Percentiles rank a stretch among this genome's conserved stretches.
Conservation (phyloP, 1,140 invertebrate species). For the Trichonephila clavata region DNA sequence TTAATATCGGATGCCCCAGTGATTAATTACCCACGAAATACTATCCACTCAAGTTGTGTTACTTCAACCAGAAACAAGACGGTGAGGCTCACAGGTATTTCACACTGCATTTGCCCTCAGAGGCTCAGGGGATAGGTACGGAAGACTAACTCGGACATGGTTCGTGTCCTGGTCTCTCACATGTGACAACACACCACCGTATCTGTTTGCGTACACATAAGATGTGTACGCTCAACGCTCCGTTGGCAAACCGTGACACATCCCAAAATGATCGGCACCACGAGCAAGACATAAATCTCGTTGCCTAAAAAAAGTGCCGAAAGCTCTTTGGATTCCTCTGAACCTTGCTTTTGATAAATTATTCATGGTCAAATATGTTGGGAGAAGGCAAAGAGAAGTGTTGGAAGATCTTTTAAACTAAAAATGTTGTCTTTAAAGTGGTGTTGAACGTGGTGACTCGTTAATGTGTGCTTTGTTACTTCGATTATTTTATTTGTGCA, state of each 20-base stretch:
- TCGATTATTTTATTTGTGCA: too few relatives aligned
- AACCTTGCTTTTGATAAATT: constrained; percentile 10
- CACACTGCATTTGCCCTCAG: background rate
- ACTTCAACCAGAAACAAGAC: background rate
- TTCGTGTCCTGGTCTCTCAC: background rate
- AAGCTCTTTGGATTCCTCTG: background rate
- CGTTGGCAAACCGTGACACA: background rate
- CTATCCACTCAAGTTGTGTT: background rate
- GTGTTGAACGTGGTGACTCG: too few relatives aligned
- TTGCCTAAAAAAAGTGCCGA: background rate
- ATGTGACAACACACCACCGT: background rate
- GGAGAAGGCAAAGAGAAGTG: background rate
- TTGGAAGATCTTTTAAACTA: too few relatives aligned
- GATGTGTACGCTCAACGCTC: background rate
- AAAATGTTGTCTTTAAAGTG: too few relatives aligned
- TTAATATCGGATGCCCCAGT: too few relatives aligned
- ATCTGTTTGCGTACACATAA: background rate
- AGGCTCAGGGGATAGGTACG: background rate
- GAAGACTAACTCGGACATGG: background rate
- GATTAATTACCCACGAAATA: background rate
- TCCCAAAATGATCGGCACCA: background rate
- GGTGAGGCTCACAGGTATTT: background rate
- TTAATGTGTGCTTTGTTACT: too few relatives aligned
- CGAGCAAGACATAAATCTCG: background rate
- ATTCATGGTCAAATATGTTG: background rate